phyloP scores from a whole-genome alignment of 1,140 invertebrate species.

The Panagrolaimus sp. region DNA sequence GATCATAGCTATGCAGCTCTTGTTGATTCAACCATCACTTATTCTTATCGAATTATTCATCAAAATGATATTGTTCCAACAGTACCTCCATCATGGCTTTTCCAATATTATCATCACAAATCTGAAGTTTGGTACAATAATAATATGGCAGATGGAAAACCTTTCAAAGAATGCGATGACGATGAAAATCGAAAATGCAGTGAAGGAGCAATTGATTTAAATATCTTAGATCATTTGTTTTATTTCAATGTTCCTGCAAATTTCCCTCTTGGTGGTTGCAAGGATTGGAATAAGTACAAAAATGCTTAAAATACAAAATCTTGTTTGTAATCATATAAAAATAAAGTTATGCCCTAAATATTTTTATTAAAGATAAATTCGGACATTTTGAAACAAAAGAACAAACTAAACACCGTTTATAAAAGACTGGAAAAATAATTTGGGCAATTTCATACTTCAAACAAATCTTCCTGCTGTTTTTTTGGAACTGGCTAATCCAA shows the following conservation, averaged over 20 bases:
- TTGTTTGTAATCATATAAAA: too few relatives aligned
- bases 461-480: too few relatives aligned
- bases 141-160: constrained; percentile 30
- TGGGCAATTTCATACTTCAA: too few relatives aligned
- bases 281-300: too few relatives aligned
- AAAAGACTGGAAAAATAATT: too few relatives aligned
- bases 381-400: too few relatives aligned
- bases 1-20: not conserved
- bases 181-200: constrained; percentile 25
- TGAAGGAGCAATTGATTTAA: constrained; percentile 16
- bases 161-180: constrained; percentile 27
- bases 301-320: too few relatives aligned
- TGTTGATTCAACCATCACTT: not conserved
- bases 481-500: too few relatives aligned
- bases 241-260: constrained; percentile 21
- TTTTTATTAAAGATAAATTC: too few relatives aligned
- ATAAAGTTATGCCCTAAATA: too few relatives aligned
- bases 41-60: constrained; percentile 40
- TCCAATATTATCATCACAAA: constrained; percentile 41
- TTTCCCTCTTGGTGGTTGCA: too few relatives aligned
- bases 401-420: too few relatives aligned
- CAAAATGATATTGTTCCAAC: constrained; percentile 43
- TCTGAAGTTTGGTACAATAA: constrained; percentile 48
- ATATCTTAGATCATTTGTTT: constrained; percentile 31
- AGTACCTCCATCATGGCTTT: constrained; percentile 38